Conservation (phyloP, 2,888 invertebrate genomes). For the Liodrosophila aerea region DNA sequence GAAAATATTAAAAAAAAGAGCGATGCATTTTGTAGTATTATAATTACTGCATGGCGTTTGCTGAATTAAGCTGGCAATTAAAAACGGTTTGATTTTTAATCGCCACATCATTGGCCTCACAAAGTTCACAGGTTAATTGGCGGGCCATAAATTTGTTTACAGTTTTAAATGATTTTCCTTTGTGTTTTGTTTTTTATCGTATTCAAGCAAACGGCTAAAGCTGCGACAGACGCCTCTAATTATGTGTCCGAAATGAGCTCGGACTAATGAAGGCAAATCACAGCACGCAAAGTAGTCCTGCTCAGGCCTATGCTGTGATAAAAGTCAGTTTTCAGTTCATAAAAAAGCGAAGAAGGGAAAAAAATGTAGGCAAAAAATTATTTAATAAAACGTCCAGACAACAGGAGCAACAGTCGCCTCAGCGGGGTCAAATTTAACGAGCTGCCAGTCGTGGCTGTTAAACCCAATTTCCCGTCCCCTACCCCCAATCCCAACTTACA, state of each 20-base stretch:
- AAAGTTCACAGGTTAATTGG: constrained; percentile 48
- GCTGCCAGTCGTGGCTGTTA: constrained; percentile 64
- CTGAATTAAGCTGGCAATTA: constrained; percentile 31
- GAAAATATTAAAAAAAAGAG: neutral
- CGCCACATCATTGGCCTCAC: constrained; percentile 15
- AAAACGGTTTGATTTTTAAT: constrained; percentile 35
- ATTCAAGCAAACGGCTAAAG: constrained; percentile 27
- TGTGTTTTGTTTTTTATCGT: constrained; percentile 6
- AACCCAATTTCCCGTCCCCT: constrained; percentile 69
- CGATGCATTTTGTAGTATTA: constrained; percentile 3
- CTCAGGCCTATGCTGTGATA: constrained; percentile 38
- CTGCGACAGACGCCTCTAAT: constrained; percentile 42
- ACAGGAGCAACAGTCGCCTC: constrained; percentile 29
- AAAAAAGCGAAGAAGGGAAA: constrained; percentile 45
- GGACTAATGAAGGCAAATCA: constrained; percentile 74
- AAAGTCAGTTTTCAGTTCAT: constrained; percentile 58
- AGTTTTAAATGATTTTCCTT: constrained; percentile 5
- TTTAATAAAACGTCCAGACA: constrained; percentile 68
- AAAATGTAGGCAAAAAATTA: constrained; percentile 50
- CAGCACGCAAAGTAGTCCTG: constrained; percentile 59
- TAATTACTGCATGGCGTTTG: constrained; percentile 14
- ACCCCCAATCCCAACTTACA: constrained; percentile 63
- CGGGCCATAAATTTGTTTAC: constrained; percentile 38
- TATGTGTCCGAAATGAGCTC: constrained; percentile 41
- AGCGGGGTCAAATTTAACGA: constrained; percentile 70